Conservation (phyloP, 2,113 vertebrate genomes). For the Oriolus oriolus region DNA sequence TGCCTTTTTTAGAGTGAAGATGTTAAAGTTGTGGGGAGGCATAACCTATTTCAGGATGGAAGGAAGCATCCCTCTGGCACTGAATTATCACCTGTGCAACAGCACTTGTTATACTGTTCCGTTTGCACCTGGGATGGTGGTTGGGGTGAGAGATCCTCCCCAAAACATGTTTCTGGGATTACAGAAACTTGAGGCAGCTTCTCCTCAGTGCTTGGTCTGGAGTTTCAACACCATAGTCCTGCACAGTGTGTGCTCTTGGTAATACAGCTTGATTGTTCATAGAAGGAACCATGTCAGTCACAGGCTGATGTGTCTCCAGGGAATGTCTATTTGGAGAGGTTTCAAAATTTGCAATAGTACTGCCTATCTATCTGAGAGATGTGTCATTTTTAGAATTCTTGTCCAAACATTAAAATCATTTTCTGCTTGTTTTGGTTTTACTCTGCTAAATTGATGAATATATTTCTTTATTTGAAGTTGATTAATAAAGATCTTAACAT, state of each 20-base stretch:
- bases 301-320: background rate
- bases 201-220: fast-evolving
- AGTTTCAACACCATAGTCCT: background rate
- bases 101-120: background rate
- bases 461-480: background rate
- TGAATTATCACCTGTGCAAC: background rate
- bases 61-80: background rate
- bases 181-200: background rate
- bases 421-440: background rate
- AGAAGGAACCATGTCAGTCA: fast-evolving
- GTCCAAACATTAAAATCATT: background rate
- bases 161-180: background rate
- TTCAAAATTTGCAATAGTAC: background rate
- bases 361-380: background rate
- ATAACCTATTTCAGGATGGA: background rate
- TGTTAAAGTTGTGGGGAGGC: background rate
- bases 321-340: background rate
- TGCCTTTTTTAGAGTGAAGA: background rate
- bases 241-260: fast-evolving
- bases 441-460: background rate
- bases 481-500: background rate
- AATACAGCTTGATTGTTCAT: background rate
- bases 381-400: background rate
- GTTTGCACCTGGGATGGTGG: background rate
- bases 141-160: background rate